Evolutionary conservation across 1,140 invertebrate genomes (phyloP).

Genomic region (Hestina assimilis): DNA sequence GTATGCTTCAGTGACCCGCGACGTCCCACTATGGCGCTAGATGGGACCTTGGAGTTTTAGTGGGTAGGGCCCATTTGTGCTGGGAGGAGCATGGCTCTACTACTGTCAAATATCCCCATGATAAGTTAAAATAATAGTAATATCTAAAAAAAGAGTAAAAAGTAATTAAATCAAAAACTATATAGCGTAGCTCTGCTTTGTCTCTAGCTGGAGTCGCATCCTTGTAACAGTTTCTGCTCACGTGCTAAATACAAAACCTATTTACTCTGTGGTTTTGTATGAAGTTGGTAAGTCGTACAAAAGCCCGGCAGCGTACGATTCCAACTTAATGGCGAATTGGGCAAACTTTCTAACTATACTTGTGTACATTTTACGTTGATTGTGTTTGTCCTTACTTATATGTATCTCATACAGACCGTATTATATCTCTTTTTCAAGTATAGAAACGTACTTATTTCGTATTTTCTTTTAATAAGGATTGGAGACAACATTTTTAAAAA

Average conservation of each 20-base stretch:
- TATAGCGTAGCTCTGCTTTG: not conserved
- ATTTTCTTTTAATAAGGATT: too few species aligned
- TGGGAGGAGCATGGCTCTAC: too few species aligned
- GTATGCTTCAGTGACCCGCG: too few species aligned
- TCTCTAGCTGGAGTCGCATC: not conserved
- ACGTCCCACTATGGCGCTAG: too few species aligned
- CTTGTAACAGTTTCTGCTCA: constrained; percentile 1
- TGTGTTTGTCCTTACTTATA: not conserved
- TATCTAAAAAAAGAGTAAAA: not conserved
- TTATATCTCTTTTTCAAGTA: too few species aligned
- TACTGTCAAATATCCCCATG: too few species aligned
- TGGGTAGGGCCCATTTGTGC: too few species aligned
- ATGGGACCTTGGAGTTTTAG: too few species aligned
- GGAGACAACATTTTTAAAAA: too few species aligned
- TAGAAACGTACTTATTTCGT: too few species aligned
- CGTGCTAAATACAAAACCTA: constrained; percentile 12
- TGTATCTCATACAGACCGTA: too few species aligned
- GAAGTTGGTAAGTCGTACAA: constrained; percentile 7
- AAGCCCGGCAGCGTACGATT: constrained; percentile 7
- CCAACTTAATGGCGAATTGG: constrained; percentile 3
- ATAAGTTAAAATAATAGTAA: not conserved
- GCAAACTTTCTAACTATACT: not conserved
- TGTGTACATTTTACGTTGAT: not conserved
- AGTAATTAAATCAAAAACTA: not conserved
- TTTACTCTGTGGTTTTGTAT: not conserved